Percentiles rank a stretch among this genome's conserved stretches.
phyloP scores from a whole-genome alignment of 2,113 vertebrate species.

The Climacteris rufus region DNA sequence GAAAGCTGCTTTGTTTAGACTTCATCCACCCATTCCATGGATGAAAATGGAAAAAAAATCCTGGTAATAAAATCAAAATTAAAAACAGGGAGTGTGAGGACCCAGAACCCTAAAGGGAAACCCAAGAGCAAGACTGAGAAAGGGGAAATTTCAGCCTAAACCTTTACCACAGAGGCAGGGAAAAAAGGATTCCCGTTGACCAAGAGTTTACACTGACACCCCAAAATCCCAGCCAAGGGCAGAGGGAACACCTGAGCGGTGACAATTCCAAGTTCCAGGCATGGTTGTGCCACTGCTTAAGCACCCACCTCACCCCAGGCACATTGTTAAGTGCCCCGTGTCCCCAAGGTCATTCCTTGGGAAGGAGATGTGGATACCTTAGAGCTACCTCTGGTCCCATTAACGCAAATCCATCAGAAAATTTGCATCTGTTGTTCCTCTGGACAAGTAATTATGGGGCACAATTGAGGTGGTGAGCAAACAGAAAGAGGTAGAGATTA shows the following conservation, averaged over 20 bases:
- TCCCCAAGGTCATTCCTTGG: background rate
- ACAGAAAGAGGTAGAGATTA: background rate
- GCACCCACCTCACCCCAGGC: rapidly evolving
- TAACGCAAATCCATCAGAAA: background rate
- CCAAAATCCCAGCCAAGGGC: background rate
- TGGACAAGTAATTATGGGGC: background rate
- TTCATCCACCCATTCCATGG: background rate
- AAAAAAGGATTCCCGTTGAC: background rate
- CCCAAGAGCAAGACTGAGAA: background rate
- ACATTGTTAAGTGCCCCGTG: background rate
- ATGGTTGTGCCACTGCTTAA: background rate
- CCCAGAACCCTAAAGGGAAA: background rate
- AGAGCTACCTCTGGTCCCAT: background rate
- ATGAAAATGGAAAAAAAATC: background rate
- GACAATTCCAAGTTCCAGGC: background rate
- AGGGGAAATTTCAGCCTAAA: background rate
- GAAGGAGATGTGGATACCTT: background rate
- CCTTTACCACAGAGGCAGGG: background rate
- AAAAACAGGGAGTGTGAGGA: background rate
- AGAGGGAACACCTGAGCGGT: rapidly evolving
- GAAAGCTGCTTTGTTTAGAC: rapidly evolving
- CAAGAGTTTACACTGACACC: background rate
- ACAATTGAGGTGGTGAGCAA: background rate
- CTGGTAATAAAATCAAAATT: background rate
- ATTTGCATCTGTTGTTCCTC: background rate